Evolutionary conservation across 2,888 invertebrate species (phyloP).

Genomic region (Halictus quadricinctus): DNA sequence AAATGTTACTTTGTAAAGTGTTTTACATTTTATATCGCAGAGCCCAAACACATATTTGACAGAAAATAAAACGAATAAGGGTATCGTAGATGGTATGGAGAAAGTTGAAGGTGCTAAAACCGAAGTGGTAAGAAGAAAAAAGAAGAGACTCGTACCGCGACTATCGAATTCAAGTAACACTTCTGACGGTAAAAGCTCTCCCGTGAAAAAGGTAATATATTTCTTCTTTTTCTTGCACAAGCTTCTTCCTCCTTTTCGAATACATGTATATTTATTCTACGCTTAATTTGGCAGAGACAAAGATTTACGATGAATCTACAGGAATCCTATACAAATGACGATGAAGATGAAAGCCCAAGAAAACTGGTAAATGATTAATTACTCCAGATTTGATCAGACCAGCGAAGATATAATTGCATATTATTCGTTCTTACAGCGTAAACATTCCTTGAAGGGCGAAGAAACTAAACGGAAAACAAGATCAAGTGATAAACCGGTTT

Average conservation of each 20-base stretch:
- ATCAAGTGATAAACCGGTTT: background rate
- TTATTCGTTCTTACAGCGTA: background rate
- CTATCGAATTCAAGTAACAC: background rate
- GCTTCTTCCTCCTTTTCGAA: background rate
- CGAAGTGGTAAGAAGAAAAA: background rate
- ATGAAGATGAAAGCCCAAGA: background rate
- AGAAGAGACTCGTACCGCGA: background rate
- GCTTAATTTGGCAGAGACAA: slow-evolving; percentile 8
- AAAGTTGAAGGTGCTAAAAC: background rate
- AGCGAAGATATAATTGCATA: background rate
- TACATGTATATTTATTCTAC: background rate
- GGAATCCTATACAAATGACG: background rate
- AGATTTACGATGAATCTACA: background rate
- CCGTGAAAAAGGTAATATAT: slow-evolving; percentile 11
- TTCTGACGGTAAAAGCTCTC: background rate
- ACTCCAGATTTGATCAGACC: background rate
- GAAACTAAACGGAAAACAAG: background rate
- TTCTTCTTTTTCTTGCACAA: background rate
- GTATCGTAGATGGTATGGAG: background rate
- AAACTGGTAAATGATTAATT: slow-evolving; percentile 14
- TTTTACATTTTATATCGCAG: background rate
- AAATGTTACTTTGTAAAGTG: background rate
- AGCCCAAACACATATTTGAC: background rate
- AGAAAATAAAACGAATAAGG: background rate
- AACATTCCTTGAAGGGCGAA: background rate